These are phyloP conservation scores for Ditylenchus dipsaci DNA, from an alignment of 1,140 invertebrate species.

Conservation along the genomic window DNA sequence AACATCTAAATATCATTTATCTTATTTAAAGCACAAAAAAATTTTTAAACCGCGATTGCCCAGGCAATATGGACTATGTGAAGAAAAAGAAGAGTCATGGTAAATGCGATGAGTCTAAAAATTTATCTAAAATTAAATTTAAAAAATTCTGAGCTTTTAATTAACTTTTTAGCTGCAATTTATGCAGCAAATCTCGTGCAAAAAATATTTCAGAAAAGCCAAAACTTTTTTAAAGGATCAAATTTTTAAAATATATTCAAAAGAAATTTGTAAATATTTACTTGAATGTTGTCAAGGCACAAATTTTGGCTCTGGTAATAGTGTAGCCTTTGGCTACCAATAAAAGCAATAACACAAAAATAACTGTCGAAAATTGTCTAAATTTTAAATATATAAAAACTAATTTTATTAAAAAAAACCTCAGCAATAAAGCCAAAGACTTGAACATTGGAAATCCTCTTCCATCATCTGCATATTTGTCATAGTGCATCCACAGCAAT, in stretches of 20 bases:
- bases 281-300: slow-evolving; percentile 68
- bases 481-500: slow-evolving; percentile 67
- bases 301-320: slow-evolving; percentile 75
- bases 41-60: slow-evolving; percentile 18
- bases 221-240: no score
- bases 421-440: slow-evolving; percentile 64
- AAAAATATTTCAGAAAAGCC: no score
- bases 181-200: no score
- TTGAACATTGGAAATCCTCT: slow-evolving; percentile 64
- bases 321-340: slow-evolving; percentile 83
- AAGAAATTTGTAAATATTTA: no score
- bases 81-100: slow-evolving; percentile 61
- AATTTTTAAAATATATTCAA: no score
- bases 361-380: slow-evolving; percentile 69
- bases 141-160: no score
- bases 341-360: slow-evolving; percentile 73
- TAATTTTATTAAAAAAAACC: slow-evolving; percentile 15
- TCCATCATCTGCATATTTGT: slow-evolving; percentile 70
- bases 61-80: slow-evolving; percentile 68
- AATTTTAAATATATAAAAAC: slow-evolving; percentile 54
- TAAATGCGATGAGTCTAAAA: slow-evolving; percentile 69
- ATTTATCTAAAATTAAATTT: no score
- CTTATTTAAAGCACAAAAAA: neutral
- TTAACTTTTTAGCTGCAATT: no score
- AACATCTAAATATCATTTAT: slow-evolving; percentile 66